phyloP scores from a whole-genome alignment of 2,888 invertebrate genomes.

The Venustoraphidia nigricollis region DNA sequence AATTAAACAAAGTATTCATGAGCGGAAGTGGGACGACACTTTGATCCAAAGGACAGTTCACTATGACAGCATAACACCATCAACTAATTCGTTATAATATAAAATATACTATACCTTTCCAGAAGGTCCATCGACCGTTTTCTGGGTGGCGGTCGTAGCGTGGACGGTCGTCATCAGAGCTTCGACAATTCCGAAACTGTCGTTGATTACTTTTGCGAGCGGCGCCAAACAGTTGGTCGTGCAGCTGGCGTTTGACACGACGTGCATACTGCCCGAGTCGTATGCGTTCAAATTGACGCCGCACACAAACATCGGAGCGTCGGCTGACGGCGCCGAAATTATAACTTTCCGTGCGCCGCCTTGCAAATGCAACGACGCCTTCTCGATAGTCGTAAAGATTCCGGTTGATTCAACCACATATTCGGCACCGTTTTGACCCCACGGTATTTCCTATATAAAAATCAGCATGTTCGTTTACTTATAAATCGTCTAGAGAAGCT shows the following conservation, averaged over 20 bases:
- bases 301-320: conserved; percentile 59
- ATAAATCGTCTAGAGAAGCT: no score
- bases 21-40: no score
- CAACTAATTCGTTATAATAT: no score
- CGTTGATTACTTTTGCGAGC: conserved; percentile 60
- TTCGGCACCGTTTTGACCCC: conserved; percentile 37
- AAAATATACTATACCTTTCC: conserved; percentile 22
- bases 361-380: conserved; percentile 29
- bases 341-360: conserved; percentile 24
- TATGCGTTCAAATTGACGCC: conserved; percentile 54
- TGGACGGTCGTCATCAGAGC: conserved; percentile 71
- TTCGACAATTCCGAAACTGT: conserved; percentile 54
- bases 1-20: no score
- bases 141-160: conserved; percentile 61
- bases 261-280: conserved; percentile 36
- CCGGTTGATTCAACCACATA: conserved; percentile 50
- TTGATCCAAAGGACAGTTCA: no score
- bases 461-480: no score
- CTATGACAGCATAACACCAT: no score
- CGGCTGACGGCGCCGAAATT: conserved; percentile 49
- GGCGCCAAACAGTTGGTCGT: conserved; percentile 77
- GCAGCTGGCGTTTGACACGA: conserved; percentile 63
- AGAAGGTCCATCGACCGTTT: conserved; percentile 50
- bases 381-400: conserved; percentile 44
- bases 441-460: conserved; percentile 28